phyloP scores from a whole-genome alignment of 2,797 vertebrate species.

The Urocyon cinereoargenteus region DNA sequence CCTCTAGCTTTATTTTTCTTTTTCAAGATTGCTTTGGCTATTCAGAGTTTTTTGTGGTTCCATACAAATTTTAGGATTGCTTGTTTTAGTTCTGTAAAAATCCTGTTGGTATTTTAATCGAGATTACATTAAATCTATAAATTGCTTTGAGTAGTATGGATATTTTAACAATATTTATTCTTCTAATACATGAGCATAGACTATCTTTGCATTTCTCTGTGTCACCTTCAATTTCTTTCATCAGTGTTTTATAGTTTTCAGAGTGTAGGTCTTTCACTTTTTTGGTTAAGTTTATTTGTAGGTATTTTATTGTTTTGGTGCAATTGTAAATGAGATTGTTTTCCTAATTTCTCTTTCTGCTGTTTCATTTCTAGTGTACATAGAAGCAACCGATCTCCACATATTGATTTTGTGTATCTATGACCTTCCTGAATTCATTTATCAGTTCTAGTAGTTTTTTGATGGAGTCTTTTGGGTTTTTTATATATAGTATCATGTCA shows the following conservation, averaged over 20 bases:
- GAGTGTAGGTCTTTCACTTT: neutral
- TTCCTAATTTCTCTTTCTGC: neutral
- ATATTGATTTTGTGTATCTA: neutral
- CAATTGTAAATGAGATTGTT: neutral
- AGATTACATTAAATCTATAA: neutral
- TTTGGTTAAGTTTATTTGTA: neutral
- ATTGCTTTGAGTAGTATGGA: neutral
- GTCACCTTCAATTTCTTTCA: neutral
- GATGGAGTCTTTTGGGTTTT: neutral
- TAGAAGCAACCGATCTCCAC: neutral
- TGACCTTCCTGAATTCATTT: neutral
- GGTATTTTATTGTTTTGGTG: neutral
- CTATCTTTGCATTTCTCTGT: neutral
- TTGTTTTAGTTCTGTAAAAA: neutral
- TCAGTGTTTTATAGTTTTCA: neutral
- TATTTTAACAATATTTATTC: neutral
- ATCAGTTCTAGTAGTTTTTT: neutral
- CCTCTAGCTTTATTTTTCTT: neutral
- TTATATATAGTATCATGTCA: neutral
- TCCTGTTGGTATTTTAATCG: neutral
- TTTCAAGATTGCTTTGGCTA: neutral
- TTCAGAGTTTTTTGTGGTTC: neutral
- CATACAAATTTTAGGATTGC: neutral
- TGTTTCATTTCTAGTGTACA: neutral
- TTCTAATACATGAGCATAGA: neutral